A percentile compares a stretch with the other conserved stretches of the same genome.
These are phyloP conservation scores for Kobus ellipsiprymnus DNA, from an alignment of 2,113 vertebrate genomes.

Conservation along the genomic window DNA sequence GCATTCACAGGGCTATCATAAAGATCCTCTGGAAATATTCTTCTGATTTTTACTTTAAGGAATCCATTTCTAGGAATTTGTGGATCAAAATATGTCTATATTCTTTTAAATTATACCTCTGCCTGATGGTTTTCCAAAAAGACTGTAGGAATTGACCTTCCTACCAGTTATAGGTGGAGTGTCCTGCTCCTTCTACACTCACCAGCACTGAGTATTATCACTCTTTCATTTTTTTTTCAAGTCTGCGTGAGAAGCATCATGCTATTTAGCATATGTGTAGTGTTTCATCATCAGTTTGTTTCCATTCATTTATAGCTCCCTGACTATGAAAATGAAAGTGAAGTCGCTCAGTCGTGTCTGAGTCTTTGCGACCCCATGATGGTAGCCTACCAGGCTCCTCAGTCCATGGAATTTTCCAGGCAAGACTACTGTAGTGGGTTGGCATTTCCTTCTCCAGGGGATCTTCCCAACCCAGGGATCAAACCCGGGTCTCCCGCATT, in stretches of 20 bases:
- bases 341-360: neutral
- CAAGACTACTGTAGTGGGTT: neutral
- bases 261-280: neutral
- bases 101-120: neutral
- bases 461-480: neutral
- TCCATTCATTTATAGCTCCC: neutral
- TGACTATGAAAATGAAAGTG: neutral
- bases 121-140: neutral
- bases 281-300: neutral
- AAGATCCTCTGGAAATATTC: neutral
- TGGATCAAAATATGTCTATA: neutral
- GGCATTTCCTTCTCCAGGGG: neutral
- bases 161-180: neutral
- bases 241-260: accelerated
- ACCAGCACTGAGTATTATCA: neutral
- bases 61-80: neutral
- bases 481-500: neutral
- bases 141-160: neutral
- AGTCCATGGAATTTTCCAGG: neutral
- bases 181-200: neutral
- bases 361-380: neutral
- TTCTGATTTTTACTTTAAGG: neutral
- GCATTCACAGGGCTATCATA: neutral
- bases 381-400: neutral
- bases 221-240: neutral